These are phyloP conservation scores for Netelia fuscicornis DNA, from an alignment of 2,888 invertebrate species.

Conservation along the genomic window DNA sequence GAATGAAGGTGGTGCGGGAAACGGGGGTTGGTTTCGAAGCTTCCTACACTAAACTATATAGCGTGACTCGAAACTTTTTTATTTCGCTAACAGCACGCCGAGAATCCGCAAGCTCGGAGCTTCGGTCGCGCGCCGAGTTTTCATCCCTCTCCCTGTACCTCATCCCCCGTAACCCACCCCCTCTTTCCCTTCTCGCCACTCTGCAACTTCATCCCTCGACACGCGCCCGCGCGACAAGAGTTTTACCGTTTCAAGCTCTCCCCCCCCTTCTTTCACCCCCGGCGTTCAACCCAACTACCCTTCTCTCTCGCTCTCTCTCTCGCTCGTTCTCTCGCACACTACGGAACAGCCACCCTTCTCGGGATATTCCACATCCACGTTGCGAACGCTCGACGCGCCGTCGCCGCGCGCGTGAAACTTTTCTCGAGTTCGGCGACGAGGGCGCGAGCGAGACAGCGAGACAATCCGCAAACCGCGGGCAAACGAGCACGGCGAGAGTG, in stretches of 20 bases:
- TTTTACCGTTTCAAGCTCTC: neutral
- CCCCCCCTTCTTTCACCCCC: too few relatives aligned
- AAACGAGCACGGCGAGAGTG: conserved; percentile 13
- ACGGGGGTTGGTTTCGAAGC: conserved; percentile 31
- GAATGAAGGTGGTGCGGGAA: neutral
- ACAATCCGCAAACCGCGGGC: conserved; percentile 6
- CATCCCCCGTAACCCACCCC: neutral
- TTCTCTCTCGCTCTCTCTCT: neutral
- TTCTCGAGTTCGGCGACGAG: conserved; percentile 68
- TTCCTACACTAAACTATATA: conserved; percentile 42
- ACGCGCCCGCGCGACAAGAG: neutral
- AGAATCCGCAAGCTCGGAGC: conserved; percentile 64
- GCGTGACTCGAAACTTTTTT: conserved; percentile 62
- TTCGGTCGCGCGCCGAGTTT: conserved; percentile 54
- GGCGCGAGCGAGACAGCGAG: conserved; percentile 63
- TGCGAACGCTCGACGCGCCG: conserved; percentile 56
- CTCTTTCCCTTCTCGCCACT: neutral
- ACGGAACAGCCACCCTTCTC: conserved; percentile 4
- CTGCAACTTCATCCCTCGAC: conserved; percentile 11
- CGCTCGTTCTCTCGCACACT: neutral
- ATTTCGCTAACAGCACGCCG: conserved; percentile 54
- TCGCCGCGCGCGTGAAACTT: conserved; percentile 68
- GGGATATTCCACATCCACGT: conserved; percentile 21
- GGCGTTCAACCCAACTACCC: too few relatives aligned
- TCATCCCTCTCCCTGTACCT: conserved; percentile 16